Evolutionary conservation across 1,140 invertebrate species (phyloP), one percentile per base, ranked within the genome.

Genomic region (Carposina sasakii): DNA sequence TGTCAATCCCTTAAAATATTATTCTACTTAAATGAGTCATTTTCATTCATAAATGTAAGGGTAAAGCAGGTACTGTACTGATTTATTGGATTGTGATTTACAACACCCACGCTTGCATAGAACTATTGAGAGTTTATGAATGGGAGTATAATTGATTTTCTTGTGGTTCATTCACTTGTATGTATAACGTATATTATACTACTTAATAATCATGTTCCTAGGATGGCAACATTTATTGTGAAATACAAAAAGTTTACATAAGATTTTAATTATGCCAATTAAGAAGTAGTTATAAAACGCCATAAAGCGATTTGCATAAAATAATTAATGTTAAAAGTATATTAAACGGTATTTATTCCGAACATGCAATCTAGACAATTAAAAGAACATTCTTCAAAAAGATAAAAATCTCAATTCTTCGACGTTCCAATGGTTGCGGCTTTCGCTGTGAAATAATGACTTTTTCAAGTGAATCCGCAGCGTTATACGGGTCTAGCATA

Each of bases 131-230:
- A 54, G 52, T 65, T 60, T 68, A 71, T 71, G 68, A 71, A 71
- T 68, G 65, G 63, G 59, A 60, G 49, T 46, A 66, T 71, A 68
- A 62, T 66, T 66, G 60, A 63, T 63, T 67, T 62, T 54, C 58
- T 63, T 57, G 50, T 54, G 58, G 64, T 67, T 67, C 62, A 63
- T 67, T 69, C 66, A 60, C 61, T 60, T 51, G 54, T 58, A 59
- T 67, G n/a, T n/a, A n/a, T n/a, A n/a, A n/a, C n/a, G n/a, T n/a
- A n/a, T n/a, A n/a, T n/a, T n/a, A n/a, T n/a, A n/a, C n/a, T n/a
- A n/a, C n/a, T n/a, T n/a, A n/a, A n/a, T n/a, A n/a, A n/a, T n/a
- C n/a, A n/a, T n/a, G n/a, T n/a, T n/a, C 19, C 36, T 39, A 17
- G 19, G 13, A 20, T 39, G 36, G 22, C 36, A 21, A 9, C 22